Percentiles rank a stretch among this genome's conserved stretches.
These are phyloP conservation scores for Sphinx pinastri DNA, from an alignment of 2,888 invertebrate genomes.

Conservation along the genomic window DNA sequence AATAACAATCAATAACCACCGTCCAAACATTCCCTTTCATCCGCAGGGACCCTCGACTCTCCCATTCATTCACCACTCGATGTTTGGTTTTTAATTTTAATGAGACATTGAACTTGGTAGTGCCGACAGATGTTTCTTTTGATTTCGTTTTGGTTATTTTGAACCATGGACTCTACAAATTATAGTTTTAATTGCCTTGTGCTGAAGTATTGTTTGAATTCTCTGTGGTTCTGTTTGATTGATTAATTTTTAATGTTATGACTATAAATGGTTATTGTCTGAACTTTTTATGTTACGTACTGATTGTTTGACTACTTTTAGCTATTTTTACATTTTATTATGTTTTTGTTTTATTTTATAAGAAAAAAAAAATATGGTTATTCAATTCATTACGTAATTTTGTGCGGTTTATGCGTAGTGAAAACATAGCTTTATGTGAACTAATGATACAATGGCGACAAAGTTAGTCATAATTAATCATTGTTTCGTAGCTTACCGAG, in stretches of 20 bases:
- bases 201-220: not conserved
- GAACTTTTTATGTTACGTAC: too few relatives aligned
- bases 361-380: too few relatives aligned
- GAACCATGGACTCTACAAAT: not conserved
- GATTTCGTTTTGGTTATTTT: constrained; percentile 5
- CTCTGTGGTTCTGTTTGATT: not conserved
- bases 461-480: too few relatives aligned
- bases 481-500: too few relatives aligned
- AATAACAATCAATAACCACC: not conserved
- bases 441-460: too few relatives aligned
- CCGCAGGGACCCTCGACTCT: not conserved
- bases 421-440: too few relatives aligned
- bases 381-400: too few relatives aligned
- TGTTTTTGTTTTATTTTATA: not conserved
- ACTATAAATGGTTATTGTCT: not conserved
- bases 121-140: constrained; percentile 8
- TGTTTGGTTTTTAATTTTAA: constrained; percentile 14
- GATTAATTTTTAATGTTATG: not conserved
- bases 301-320: too few relatives aligned
- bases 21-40: constrained; percentile 19
- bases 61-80: constrained; percentile 7
- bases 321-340: too few relatives aligned
- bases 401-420: too few relatives aligned
- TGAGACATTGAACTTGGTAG: constrained; percentile 11
- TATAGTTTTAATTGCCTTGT: too few relatives aligned